Base-by-base conservation (phyloP, 2,113 vertebrate species). In the Xiphophorus couchianus region DNA sequence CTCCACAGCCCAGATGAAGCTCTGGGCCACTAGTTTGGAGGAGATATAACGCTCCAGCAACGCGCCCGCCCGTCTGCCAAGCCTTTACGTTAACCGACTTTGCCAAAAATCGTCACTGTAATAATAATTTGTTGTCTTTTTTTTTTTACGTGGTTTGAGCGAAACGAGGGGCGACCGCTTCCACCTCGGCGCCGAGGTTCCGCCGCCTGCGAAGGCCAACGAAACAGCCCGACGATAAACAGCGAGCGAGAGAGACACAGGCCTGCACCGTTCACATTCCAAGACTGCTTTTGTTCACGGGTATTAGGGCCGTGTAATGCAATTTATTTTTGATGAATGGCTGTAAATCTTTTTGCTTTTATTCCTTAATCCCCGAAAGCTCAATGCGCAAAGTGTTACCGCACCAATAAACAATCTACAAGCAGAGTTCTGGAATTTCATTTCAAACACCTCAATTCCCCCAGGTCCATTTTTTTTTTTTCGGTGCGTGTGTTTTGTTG, bases 21-120 rank as follows among this genome's bases (percentile, higher is more conserved):
- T 78, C 64, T 82, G 82, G 89, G 84, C 82, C 82, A 77, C 88
- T 81, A 85, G 80, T 90, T 82, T 84, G 86, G 86, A 90, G 65
- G 44, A 84, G 85, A 91, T 86, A 74, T 66, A 86, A 84, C 30
- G 83, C 84, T 65, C 77, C 68, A 35, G 74, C 17, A 66, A 37
- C 61, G 29, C 1, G 3, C 51, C 25, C 3, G 44, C 51, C 25
- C 5, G 37, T 44, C 73, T 85, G 90, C 84, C 88, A 91, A 82
- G 62, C 81, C 62, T 84, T 48, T 48, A 77, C 35, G 33, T 78
- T 73, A 0, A 37, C 73, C 10, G 8, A 42, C 63, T 84, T 85
- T 77, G 85, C 87, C 89, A 89, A 80, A 37, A 86, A 73, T 69
- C 80, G 66, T 78, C 77, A 71, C 65, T 73, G 78, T 82, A 73